A percentile compares a stretch with the other conserved stretches of the same genome.
Conservation (phyloP, 2,113 vertebrate genomes). For the Dasyornis broadbenti region DNA sequence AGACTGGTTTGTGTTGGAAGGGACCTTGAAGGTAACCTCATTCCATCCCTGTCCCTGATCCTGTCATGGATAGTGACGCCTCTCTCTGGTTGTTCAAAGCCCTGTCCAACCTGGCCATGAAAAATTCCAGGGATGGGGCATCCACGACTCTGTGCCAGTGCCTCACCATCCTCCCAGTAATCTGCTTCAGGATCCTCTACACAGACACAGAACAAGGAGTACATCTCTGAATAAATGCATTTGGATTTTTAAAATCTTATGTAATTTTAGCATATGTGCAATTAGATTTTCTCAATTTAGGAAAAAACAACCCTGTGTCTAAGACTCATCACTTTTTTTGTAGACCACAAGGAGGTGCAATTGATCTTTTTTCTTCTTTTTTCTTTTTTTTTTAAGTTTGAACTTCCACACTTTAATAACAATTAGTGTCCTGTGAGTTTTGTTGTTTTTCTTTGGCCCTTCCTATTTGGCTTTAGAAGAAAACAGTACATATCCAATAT, state of each 20-base stretch:
- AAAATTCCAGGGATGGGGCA: neutral
- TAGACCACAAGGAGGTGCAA: slow-evolving; percentile 57
- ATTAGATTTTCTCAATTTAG: neutral
- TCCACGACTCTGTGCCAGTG: no score
- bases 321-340: neutral
- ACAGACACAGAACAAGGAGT: neutral
- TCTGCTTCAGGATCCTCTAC: neutral
- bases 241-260: neutral
- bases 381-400: neutral
- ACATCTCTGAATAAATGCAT: neutral
- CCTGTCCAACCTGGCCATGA: neutral
- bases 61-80: neutral
- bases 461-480: neutral
- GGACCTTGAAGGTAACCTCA: neutral
- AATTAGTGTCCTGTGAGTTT: neutral
- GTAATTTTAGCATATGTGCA: neutral
- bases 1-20: neutral
- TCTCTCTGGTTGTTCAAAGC: neutral
- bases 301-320: neutral
- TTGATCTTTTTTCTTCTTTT: neutral
- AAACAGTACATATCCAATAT: rapidly evolving
- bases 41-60: neutral
- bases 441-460: neutral
- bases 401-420: neutral
- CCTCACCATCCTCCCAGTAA: neutral